These are phyloP conservation scores for Atlantisia rogersi DNA, from an alignment of 2,113 vertebrate species.

Conservation along the genomic window DNA sequence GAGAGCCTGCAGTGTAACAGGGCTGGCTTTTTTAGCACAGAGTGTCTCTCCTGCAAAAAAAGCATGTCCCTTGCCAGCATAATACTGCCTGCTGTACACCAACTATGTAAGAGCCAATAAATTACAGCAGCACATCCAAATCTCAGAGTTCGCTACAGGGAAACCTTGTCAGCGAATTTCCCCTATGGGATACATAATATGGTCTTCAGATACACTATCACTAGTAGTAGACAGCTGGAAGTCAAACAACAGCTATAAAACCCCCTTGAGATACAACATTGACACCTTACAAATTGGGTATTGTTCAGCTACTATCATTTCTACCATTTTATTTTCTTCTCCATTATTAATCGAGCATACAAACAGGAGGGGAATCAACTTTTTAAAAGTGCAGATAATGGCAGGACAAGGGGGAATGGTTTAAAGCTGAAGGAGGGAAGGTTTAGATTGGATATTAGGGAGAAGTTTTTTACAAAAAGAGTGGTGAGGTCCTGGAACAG, in stretches of 20 bases:
- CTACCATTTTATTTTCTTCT: not conserved
- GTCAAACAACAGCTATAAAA: slow-evolving; percentile 3
- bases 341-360: not conserved
- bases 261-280: not conserved
- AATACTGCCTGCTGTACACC: not conserved
- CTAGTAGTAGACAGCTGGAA: not conserved
- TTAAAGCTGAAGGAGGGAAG: no score
- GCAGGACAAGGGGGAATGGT: no score
- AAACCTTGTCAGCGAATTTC: not conserved
- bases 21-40: not conserved
- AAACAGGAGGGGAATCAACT: no score
- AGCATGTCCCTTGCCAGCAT: not conserved
- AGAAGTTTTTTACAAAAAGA: no score
- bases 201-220: not conserved
- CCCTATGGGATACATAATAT: not conserved
- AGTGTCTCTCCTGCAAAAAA: not conserved
- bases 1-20: not conserved
- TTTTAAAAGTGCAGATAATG: no score
- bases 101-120: not conserved
- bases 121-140: not conserved
- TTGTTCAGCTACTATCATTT: not conserved
- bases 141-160: not conserved
- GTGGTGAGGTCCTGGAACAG: no score
- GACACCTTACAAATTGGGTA: not conserved
- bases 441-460: no score